These are phyloP conservation scores for Enteromius anoplus DNA, from an alignment of 2,797 vertebrate species.

Conservation along the genomic window DNA sequence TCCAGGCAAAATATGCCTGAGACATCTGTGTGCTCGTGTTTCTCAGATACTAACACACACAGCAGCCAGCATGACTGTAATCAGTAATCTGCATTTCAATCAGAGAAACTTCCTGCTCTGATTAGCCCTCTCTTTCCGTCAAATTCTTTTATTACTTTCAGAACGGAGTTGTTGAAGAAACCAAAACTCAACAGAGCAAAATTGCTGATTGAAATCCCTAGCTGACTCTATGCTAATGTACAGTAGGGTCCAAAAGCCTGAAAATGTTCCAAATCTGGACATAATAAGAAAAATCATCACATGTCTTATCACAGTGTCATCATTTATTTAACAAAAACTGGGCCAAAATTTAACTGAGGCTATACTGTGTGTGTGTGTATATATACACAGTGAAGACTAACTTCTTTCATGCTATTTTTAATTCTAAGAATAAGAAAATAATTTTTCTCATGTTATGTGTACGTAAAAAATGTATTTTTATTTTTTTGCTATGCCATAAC, in stretches of 20 bases:
- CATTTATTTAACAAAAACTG: no score
- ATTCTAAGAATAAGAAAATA: no score
- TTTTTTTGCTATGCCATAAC: no score
- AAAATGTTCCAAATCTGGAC: neutral
- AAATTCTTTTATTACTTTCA: constrained; percentile 44
- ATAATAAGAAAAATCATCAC: neutral
- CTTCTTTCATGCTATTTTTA: no score
- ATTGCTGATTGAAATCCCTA: neutral
- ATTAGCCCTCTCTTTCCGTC: constrained; percentile 54
- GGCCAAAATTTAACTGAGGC: no score
- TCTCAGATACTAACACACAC: constrained; percentile 20
- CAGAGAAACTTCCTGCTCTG: constrained; percentile 47
- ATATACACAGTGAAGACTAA: no score
- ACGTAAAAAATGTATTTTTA: no score
- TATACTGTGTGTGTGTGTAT: no score
- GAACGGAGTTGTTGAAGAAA: neutral
- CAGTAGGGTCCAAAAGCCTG: neutral
- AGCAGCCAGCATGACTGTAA: constrained; percentile 58
- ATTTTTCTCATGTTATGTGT: no score
- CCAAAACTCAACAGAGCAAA: neutral
- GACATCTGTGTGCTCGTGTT: neutral
- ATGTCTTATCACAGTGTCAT: no score
- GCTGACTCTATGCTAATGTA: neutral
- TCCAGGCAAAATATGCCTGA: neutral
- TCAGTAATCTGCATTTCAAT: constrained; percentile 53